phyloP scores from a whole-genome alignment of 2,888 invertebrate species.

The Synergus gifuensis region DNA sequence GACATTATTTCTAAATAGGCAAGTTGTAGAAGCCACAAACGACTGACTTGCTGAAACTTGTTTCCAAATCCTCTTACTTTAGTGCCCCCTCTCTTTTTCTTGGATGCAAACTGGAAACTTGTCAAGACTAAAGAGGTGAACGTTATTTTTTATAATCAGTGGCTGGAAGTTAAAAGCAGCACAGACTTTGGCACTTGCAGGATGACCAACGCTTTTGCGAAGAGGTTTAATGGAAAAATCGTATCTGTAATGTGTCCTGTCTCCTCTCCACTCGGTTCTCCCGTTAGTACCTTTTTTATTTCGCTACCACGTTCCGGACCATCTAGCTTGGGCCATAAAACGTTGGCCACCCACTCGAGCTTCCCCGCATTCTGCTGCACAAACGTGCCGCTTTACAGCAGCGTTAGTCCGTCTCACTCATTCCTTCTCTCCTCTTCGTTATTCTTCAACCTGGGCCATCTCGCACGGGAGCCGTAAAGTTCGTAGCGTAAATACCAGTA shows the following conservation, averaged over 20 bases:
- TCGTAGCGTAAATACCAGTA: slow-evolving; percentile 66
- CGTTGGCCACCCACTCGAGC: slow-evolving; percentile 60
- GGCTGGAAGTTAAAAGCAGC: slow-evolving; percentile 1
- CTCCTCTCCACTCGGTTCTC: slow-evolving; percentile 46
- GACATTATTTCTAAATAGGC: neutral
- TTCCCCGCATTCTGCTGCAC: slow-evolving; percentile 53
- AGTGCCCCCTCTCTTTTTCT: neutral
- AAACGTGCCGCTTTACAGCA: slow-evolving; percentile 68
- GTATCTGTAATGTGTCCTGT: slow-evolving; percentile 47
- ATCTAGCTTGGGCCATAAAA: slow-evolving; percentile 70
- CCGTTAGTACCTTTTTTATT: slow-evolving; percentile 65
- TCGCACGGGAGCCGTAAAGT: slow-evolving; percentile 69
- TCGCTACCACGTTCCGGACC: slow-evolving; percentile 67
- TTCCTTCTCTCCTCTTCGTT: slow-evolving; percentile 45
- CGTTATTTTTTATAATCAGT: slow-evolving; percentile 15
- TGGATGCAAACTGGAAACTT: neutral
- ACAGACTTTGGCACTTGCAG: slow-evolving; percentile 3
- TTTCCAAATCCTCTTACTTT: neutral
- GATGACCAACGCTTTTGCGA: slow-evolving; percentile 12
- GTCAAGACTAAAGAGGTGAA: neutral
- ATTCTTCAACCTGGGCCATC: slow-evolving; percentile 55
- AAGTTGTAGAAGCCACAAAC: neutral
- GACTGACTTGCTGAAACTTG: neutral
- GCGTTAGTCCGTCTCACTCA: slow-evolving; percentile 56
- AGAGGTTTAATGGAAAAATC: slow-evolving; percentile 42